Conservation (phyloP, 1,140 invertebrate genomes). For the Delia radicum region DNA sequence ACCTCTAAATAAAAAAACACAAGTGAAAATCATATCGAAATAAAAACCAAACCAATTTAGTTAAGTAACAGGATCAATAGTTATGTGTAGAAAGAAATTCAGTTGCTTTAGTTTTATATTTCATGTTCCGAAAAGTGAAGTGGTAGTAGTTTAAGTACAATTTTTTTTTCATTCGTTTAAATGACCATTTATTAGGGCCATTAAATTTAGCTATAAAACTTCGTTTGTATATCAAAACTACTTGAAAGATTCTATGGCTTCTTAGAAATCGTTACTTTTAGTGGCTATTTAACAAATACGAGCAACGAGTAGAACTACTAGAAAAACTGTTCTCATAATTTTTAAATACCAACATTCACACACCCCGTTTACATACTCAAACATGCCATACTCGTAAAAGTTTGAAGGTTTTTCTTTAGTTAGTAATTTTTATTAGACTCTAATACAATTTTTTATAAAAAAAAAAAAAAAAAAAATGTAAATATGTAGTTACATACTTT, state of each 20-base stretch:
- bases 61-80: constrained; percentile 9
- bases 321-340: constrained; percentile 16
- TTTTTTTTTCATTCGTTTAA: no score
- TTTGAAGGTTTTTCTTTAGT: neutral
- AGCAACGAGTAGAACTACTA: no score
- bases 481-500: no score
- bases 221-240: constrained; percentile 5
- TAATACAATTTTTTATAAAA: neutral
- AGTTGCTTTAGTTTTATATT: neutral
- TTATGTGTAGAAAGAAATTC: neutral
- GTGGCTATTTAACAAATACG: no score
- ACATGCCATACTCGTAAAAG: neutral
- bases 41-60: neutral
- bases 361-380: neutral
- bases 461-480: constrained; percentile 10
- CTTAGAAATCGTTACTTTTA: constrained; percentile 14
- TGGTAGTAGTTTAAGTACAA: constrained; percentile 7
- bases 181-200: constrained; percentile 20
- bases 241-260: constrained; percentile 18
- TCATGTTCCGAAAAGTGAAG: neutral
- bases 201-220: constrained; percentile 17
- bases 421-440: constrained; percentile 11
- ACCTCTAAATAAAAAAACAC: neutral
- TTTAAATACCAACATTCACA: constrained; percentile 16
- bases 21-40: neutral